Conservation (phyloP, 2,888 invertebrate genomes). For the Idaea straminata region DNA sequence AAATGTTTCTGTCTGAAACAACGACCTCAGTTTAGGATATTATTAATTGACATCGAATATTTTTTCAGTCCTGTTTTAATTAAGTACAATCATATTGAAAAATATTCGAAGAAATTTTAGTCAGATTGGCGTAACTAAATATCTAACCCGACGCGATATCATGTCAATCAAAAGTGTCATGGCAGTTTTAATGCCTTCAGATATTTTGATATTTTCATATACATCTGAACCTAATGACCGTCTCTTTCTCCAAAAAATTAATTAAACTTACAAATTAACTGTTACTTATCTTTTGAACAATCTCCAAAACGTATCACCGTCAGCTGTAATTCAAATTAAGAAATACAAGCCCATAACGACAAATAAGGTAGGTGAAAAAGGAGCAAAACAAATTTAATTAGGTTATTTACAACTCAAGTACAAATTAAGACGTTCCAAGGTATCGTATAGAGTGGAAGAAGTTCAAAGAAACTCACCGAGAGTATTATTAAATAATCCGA, state of each 20-base stretch:
- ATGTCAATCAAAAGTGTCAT: no score
- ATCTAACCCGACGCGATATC: no score
- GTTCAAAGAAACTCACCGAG: conserved; percentile 65
- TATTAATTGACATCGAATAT: no score
- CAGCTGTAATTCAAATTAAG: background rate
- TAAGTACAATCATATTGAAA: no score
- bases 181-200: no score
- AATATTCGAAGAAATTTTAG: no score
- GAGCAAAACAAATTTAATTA: conserved; percentile 4
- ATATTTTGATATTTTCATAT: no score
- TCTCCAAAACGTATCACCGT: background rate
- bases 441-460: conserved; percentile 43
- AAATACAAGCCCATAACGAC: conserved; percentile 8
- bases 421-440: conserved; percentile 50
- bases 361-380: conserved; percentile 3
- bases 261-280: background rate
- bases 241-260: background rate
- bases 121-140: no score
- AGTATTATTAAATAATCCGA: conserved; percentile 67
- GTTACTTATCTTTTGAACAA: background rate
- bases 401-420: conserved; percentile 25
- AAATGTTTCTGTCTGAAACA: no score
- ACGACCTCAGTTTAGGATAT: no score
- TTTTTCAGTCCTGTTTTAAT: no score
- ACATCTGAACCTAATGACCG: no score